phyloP scores from a whole-genome alignment of 2,888 invertebrate species.

The Lymantria monacha region DNA sequence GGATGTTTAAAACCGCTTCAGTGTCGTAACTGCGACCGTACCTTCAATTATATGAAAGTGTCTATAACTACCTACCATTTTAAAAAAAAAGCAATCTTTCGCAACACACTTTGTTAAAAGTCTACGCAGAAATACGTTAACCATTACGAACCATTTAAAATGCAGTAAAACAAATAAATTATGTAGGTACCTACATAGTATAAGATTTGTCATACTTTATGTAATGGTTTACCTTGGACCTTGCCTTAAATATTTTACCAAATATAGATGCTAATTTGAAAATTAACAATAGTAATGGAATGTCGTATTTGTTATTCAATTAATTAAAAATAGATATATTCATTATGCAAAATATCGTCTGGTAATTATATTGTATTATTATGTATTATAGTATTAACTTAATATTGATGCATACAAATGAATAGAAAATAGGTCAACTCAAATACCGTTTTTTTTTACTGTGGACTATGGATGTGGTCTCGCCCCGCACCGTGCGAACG shows the following conservation, averaged over 20 bases:
- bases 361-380: too few species aligned
- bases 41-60: constrained; percentile 46
- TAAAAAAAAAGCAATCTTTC: constrained; percentile 46
- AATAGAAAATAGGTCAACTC: too few species aligned
- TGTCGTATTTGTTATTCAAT: too few species aligned
- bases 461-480: too few species aligned
- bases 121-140: constrained; percentile 21
- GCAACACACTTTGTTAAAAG: constrained; percentile 42
- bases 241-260: neutral
- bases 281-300: too few species aligned
- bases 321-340: too few species aligned
- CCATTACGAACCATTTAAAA: constrained; percentile 7
- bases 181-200: neutral
- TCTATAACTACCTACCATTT: constrained; percentile 21
- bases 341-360: too few species aligned
- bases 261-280: too few species aligned
- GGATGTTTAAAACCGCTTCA: constrained; percentile 58
- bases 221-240: neutral
- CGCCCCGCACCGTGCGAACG: too few species aligned
- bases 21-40: constrained; percentile 57
- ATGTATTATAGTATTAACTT: too few species aligned
- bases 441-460: too few species aligned
- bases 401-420: too few species aligned
- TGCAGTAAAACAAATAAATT: constrained; percentile 3
- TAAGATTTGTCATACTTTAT: neutral